A percentile compares a stretch with the other conserved stretches of the same genome.
phyloP scores from a whole-genome alignment of 2,113 vertebrate genomes.

The Pseudorhombus dupliciocellatus region DNA sequence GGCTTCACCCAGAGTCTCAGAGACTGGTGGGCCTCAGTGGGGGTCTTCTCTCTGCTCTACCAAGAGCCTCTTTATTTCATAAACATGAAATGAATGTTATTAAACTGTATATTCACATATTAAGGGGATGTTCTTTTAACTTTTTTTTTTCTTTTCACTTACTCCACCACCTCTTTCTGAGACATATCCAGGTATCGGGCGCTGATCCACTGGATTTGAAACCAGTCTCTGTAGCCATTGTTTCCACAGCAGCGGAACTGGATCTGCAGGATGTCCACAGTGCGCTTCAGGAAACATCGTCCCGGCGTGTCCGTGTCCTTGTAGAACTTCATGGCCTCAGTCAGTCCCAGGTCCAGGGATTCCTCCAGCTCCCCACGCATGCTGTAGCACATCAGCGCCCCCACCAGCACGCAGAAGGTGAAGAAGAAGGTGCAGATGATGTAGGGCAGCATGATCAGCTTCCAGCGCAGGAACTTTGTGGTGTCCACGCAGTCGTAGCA shows the following conservation, averaged over 20 bases:
- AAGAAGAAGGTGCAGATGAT: conserved; percentile 88
- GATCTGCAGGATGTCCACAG: conserved; percentile 87
- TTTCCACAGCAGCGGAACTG: conserved; percentile 89
- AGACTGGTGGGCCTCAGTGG: no score
- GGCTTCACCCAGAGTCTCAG: no score
- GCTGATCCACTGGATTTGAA: conserved; percentile 91
- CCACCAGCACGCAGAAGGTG: conserved; percentile 87
- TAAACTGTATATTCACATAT: no score
- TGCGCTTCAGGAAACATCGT: conserved; percentile 88
- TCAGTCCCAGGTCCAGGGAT: conserved; percentile 83
- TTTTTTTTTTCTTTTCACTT: conserved; percentile 71
- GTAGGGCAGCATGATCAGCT: conserved; percentile 88
- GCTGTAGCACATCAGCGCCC: conserved; percentile 87
- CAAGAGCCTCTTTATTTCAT: no score
- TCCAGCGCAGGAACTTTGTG: conserved; percentile 87
- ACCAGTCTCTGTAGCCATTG: conserved; percentile 88
- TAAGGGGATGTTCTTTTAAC: no score
- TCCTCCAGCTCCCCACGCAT: conserved; percentile 86
- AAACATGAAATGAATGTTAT: no score
- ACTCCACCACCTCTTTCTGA: conserved; percentile 85
- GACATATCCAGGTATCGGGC: conserved; percentile 88
- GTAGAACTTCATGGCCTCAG: conserved; percentile 85
- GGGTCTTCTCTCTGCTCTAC: no score
- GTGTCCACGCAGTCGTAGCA: conserved; percentile 89
- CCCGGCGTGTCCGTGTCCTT: conserved; percentile 90